Evolutionary conservation across 2,113 vertebrate species (phyloP).

Genomic region (Cichladusa arquata): DNA sequence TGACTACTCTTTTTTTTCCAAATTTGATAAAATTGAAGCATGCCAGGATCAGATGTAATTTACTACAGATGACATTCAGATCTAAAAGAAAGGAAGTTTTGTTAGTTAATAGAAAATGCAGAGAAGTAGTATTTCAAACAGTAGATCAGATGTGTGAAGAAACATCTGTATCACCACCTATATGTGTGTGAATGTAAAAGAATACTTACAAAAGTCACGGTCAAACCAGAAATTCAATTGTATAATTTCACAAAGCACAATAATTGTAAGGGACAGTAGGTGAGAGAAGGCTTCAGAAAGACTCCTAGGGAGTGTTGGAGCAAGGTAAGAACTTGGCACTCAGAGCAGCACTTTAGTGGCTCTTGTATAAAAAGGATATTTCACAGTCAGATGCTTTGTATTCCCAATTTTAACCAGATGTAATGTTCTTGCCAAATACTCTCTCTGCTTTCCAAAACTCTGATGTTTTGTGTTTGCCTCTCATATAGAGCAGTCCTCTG

Average conservation of each 20-base stretch:
- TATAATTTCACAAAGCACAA: neutral
- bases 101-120: neutral
- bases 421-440: neutral
- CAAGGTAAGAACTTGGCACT: neutral
- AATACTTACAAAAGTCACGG: accelerated
- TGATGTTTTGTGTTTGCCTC: neutral
- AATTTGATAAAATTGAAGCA: neutral
- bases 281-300: neutral
- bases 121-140: neutral
- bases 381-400: neutral
- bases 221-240: neutral
- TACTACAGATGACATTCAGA: neutral
- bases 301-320: neutral
- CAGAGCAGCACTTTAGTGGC: neutral
- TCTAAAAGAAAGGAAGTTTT: neutral
- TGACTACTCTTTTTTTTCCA: neutral
- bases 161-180: accelerated
- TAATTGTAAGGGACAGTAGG: neutral
- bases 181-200: neutral
- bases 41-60: neutral
- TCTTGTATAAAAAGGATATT: neutral
- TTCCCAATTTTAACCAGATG: neutral
- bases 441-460: neutral
- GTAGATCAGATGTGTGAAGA: neutral
- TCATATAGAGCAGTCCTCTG: neutral